Percentiles rank a stretch among this genome's conserved stretches.
Evolutionary conservation across 92 coral and sea anemone species (phyloP).

Genomic region (Porites lobata): DNA sequence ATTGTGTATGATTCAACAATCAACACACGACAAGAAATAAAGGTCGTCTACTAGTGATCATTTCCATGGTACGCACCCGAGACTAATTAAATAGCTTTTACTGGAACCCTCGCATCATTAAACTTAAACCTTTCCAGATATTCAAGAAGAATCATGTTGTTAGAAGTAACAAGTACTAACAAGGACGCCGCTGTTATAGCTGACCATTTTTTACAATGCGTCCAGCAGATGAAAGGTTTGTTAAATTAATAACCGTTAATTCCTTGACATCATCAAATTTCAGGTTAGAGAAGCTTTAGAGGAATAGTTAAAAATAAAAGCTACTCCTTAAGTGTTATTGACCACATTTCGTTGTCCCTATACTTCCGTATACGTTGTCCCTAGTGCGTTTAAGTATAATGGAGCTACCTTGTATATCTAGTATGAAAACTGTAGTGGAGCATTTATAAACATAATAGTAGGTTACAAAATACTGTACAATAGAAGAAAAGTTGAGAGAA

Average conservation of each 20-base stretch:
- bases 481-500: background rate
- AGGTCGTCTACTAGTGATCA: background rate
- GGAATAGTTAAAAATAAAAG: background rate
- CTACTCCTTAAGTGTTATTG: background rate
- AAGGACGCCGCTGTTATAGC: slow-evolving; percentile 41
- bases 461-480: background rate
- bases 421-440: background rate
- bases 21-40: too few relatives aligned
- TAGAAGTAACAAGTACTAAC: slow-evolving; percentile 42
- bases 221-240: slow-evolving; percentile 31
- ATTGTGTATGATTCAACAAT: too few relatives aligned
- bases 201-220: slow-evolving; percentile 32
- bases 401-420: background rate
- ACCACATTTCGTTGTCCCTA: slow-evolving; percentile 5
- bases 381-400: background rate
- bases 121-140: slow-evolving; percentile 7
- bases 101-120: slow-evolving; percentile 4
- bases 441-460: background rate
- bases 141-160: slow-evolving; percentile 43
- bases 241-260: slow-evolving; percentile 20
- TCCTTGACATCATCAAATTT: slow-evolving; percentile 17
- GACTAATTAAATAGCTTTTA: slow-evolving; percentile 1
- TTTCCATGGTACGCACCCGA: background rate
- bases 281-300: slow-evolving; percentile 9
- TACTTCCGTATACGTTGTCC: background rate